Evolutionary conservation across 2,113 vertebrate species (phyloP).

Genomic region (Procavia capensis): DNA sequence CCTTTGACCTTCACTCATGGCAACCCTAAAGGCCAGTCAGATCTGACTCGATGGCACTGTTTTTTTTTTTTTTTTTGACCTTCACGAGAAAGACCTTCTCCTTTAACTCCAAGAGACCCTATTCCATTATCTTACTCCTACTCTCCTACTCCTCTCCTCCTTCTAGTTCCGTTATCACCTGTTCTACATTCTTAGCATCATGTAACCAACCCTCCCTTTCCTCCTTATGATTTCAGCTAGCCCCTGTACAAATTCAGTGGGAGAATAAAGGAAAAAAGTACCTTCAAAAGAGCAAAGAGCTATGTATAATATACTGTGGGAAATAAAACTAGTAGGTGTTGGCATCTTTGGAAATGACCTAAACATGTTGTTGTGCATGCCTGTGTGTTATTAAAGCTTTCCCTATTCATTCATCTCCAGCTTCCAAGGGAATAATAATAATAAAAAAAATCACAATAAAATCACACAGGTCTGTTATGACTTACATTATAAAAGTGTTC

Average conservation of each 20-base stretch:
- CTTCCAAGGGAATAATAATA: not conserved
- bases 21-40: too few species aligned
- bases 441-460: slow-evolving; percentile 43
- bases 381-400: not conserved
- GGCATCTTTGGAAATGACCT: slow-evolving; percentile 18
- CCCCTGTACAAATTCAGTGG: not conserved
- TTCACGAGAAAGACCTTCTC: slow-evolving; percentile 1
- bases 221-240: slow-evolving; percentile 27
- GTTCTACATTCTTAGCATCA: slow-evolving; percentile 20
- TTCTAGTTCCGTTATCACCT: slow-evolving; percentile 33
- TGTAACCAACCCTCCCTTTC: not conserved
- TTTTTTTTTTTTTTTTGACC: too few species aligned
- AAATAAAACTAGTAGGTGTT: slow-evolving; percentile 36
- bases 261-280: slow-evolving; percentile 5
- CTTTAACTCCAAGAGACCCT: slow-evolving; percentile 6
- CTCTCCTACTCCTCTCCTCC: slow-evolving; percentile 1
- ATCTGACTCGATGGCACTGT: too few species aligned
- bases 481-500: slow-evolving; percentile 14
- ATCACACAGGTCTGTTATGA: not conserved
- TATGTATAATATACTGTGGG: slow-evolving; percentile 21
- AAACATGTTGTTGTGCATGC: not conserved
- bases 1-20: slow-evolving; percentile 35
- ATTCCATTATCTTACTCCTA: not conserved
- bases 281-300: slow-evolving; percentile 11
- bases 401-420: not conserved